Evolutionary conservation across 2,113 vertebrate species (phyloP), one percentile per base, ranked within the genome.

Genomic region (Potamarius usumacintae): DNA sequence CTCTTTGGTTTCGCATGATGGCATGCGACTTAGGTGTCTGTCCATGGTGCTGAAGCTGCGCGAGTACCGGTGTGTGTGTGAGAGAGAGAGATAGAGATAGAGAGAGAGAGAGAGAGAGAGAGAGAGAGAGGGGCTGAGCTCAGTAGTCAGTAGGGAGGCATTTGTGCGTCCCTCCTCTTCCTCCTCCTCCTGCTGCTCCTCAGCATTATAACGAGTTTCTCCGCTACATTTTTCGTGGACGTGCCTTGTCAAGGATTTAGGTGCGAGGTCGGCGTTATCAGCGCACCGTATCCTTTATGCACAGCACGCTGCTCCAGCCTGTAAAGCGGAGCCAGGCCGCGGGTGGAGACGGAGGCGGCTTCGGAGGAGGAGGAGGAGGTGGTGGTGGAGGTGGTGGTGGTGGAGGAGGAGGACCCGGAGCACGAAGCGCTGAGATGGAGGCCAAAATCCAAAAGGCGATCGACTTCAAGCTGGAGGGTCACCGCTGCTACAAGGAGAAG

Each of bases 401-500:
- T 10, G 91, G 91, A 42, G 87, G 88, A 17, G 90, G 93, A 87
- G 89, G 84, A 27, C 86, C 88, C 10, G 92, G 94, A 88, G 92
- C 88, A 89, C 92, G 91, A 72, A 92, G 93, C 2, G 93, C 94
- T 4, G 96, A 96, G 82, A 94, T 92, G 94, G 96, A 97, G 92
- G 91, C 93, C 89, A 97, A 96, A 89, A 96, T 98, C 91, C 96
- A 97, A 91, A 96, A 96, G 90, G 97, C 97, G 72, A 95, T 97
- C 91, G 96, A 96, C 91, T 98, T 98, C 93, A 97, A 97, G 94
- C 91, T 89, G 83, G 97, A 98, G 94, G 97, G 97, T 69, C 96
- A 97, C 89, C 96, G 96, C 82, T 98, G 97, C 90, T 98, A 97
- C 92, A 96, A 96, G 91, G 97, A 97, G 93, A 98, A 98, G 95